Conservation (phyloP, 1,140 invertebrate species). For the Eciton burchellii region DNA sequence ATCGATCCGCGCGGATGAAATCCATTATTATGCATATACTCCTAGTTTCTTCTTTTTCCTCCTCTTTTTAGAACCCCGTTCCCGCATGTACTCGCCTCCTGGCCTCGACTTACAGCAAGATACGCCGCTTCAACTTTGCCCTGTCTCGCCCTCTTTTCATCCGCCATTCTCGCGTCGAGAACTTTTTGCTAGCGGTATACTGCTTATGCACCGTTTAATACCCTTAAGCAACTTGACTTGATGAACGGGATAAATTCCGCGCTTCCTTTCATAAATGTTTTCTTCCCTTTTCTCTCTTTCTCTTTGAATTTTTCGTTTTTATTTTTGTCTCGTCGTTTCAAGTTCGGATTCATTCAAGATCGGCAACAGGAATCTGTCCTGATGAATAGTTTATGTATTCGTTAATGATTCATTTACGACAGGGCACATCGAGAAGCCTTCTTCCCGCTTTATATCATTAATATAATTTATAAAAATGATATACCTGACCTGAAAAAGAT, state of each 20-base stretch:
- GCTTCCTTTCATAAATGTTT: slow-evolving; percentile 7
- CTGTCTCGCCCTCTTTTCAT: not conserved
- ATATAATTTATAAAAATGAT: too few species aligned
- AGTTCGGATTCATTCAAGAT: slow-evolving; percentile 21
- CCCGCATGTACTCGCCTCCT: slow-evolving; percentile 6
- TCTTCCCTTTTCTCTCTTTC: not conserved
- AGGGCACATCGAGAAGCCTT: not conserved
- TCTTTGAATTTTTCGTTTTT: not conserved
- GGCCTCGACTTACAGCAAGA: slow-evolving; percentile 27
- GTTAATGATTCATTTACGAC: not conserved
- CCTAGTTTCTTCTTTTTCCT: too few species aligned
- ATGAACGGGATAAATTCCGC: slow-evolving; percentile 29
- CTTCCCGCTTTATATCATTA: not conserved
- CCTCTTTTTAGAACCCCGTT: slow-evolving; percentile 12
- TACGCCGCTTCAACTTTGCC: slow-evolving; percentile 28
- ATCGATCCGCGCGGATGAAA: too few species aligned
- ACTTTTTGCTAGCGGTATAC: slow-evolving; percentile 55
- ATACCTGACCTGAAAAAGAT: too few species aligned
- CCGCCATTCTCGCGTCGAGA: slow-evolving; percentile 37
- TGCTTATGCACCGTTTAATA: slow-evolving; percentile 52
- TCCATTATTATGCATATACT: too few species aligned
- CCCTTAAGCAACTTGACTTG: slow-evolving; percentile 42
- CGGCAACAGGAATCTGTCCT: not conserved
- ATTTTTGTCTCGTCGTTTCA: slow-evolving; percentile 14
- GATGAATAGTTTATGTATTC: not conserved